Evolutionary conservation across 2,113 vertebrate genomes (phyloP).

Genomic region (Phylloscopus trochilus): DNA sequence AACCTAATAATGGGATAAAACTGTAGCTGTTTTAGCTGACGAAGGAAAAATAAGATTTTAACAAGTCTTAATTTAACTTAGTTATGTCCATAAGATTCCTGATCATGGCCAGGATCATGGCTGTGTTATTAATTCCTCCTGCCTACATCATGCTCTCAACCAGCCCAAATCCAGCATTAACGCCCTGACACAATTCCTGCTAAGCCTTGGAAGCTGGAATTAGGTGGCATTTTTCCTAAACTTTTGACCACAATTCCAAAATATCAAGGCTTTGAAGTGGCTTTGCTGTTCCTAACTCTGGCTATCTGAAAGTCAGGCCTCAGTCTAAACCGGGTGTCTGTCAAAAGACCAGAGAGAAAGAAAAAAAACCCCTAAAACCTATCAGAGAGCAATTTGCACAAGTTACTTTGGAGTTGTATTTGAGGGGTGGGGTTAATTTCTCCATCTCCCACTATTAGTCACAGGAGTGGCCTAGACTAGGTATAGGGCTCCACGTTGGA

Average conservation of each 20-base stretch:
- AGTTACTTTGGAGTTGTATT: neutral
- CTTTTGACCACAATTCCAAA: neutral
- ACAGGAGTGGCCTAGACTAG: neutral
- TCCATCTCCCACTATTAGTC: neutral
- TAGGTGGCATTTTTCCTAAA: neutral
- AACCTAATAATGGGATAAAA: too few relatives aligned
- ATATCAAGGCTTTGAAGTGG: neutral
- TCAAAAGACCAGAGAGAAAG: neutral
- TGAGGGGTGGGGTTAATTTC: neutral
- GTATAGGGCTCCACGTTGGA: neutral
- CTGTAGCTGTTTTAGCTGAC: neutral
- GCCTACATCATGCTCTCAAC: neutral
- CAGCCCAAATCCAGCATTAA: neutral
- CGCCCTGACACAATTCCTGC: neutral
- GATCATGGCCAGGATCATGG: accelerated
- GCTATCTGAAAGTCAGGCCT: neutral
- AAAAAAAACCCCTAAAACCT: too few relatives aligned
- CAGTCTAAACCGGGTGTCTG: neutral
- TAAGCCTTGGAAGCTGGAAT: neutral
- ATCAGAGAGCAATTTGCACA: neutral
- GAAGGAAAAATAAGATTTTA: neutral
- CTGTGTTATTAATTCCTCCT: neutral
- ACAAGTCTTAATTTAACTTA: neutral
- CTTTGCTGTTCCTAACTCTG: neutral
- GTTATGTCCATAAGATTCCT: neutral